A percentile compares a stretch with the other conserved stretches of the same genome.
Conservation (phyloP, 2,113 vertebrate species). For the Myanophis thanlyinensis region DNA sequence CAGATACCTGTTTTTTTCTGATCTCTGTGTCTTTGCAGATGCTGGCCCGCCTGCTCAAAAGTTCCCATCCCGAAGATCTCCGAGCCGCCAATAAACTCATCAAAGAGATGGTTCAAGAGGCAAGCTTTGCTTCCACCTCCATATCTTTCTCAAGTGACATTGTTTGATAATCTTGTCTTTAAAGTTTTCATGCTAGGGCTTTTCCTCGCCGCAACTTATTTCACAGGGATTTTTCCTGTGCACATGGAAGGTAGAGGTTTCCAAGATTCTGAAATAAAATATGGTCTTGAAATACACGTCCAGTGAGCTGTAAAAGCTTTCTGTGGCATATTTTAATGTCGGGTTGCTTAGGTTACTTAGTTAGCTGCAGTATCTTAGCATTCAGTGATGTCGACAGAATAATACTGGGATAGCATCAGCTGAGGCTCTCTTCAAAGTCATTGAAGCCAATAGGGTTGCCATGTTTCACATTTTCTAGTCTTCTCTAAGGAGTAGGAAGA, state of each 20-base stretch:
- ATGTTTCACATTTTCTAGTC: background rate
- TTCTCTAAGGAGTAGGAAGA: background rate
- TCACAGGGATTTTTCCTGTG: background rate
- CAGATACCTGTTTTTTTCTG: background rate
- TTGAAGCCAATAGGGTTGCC: background rate
- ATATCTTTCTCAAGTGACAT: background rate
- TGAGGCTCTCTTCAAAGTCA: background rate
- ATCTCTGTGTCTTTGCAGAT: conserved; percentile 68
- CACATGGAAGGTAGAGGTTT: background rate
- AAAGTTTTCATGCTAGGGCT: background rate
- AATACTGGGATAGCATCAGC: background rate
- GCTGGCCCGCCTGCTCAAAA: conserved; percentile 91
- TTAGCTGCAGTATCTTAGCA: background rate
- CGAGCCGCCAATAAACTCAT: conserved; percentile 97
- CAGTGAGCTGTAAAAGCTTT: background rate
- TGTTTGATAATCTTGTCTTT: background rate
- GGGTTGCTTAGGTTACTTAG: background rate
- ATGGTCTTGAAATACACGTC: conserved; percentile 3
- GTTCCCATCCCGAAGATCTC: conserved; percentile 93
- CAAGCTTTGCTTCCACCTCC: conserved; percentile 40
- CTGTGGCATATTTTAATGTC: background rate
- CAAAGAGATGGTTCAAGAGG: conserved; percentile 99
- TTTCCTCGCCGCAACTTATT: background rate
- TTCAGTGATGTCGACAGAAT: background rate
- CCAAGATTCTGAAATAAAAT: background rate